Evolutionary conservation across 1,140 invertebrate genomes (phyloP), one percentile per base, ranked within the genome.

Genomic region (Tribolium castaneum): DNA sequence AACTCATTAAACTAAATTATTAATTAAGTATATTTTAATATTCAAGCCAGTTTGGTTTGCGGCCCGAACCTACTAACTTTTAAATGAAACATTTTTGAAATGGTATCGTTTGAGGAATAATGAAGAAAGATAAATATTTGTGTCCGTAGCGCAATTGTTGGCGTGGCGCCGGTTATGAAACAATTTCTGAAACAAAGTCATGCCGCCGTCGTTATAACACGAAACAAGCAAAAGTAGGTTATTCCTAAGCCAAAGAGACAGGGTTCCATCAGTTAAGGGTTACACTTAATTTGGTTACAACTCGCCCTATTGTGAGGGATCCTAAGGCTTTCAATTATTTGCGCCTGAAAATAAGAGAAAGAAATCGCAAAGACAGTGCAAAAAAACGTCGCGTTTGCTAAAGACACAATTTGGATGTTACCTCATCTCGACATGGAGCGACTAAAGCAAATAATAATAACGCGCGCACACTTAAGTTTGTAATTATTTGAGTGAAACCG

Each of bases 281-380:
- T 66, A 66, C 13, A 66, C 59, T 66, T 66, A 66, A 66, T 66
- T 66, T 66, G 59, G 59, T 66, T 66, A 39, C 51, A 72, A 72
- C 70, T 50, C 70, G 45, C 13, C 25, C 45, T 72, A 50, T 72
- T 49, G 70, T 34, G 9, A 10, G 45, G n/a, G 39, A 12, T 72
- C 70, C 6, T 54, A 75, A 75, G 45, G 62, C 62, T 77, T 77
- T 71, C 45, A 71, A 66, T 51, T 66, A 54, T 77, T 71, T 16
- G 49, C 7, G 35, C 34, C 66, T 77, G 22, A 13, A 66, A 66
- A 66, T 35, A 66, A 66, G 59, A 34, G n/a, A 66, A 35, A 66
- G 56, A 62, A 62, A 62, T 62, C 34, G 56, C 22, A 13, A 30
- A 62, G 10, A n/a, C 34, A 34, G 22, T 66, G 54, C 16, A 59